phyloP scores from a whole-genome alignment of 2,113 vertebrate species.

The Pipa parva region DNA sequence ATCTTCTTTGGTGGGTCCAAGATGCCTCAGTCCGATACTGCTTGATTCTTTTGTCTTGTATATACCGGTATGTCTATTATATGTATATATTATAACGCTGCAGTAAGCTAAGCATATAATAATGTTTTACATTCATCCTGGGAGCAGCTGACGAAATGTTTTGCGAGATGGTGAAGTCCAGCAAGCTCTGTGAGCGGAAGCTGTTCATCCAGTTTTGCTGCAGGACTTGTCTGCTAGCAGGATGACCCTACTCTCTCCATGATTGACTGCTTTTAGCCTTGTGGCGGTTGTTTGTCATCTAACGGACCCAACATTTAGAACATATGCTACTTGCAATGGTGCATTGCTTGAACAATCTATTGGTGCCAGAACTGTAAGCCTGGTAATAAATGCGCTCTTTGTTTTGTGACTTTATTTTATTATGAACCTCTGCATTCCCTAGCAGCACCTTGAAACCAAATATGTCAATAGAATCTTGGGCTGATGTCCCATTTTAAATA shows the following conservation, averaged over 20 bases:
- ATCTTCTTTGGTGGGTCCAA: too few relatives aligned
- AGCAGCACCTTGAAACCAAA: neutral
- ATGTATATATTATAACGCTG: too few relatives aligned
- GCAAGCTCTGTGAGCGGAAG: constrained; percentile 86
- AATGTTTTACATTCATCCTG: too few relatives aligned
- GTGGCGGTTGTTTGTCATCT: neutral
- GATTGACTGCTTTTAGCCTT: constrained; percentile 30
- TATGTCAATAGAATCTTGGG: neutral
- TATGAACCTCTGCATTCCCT: neutral
- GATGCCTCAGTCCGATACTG: too few relatives aligned
- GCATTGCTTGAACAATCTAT: constrained; percentile 14
- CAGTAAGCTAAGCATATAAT: too few relatives aligned
- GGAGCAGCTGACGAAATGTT: constrained; percentile 78
- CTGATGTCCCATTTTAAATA: neutral
- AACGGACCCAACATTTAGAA: neutral
- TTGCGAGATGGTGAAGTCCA: constrained; percentile 90
- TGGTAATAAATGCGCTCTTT: neutral
- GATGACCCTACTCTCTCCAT: constrained; percentile 56
- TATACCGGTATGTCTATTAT: too few relatives aligned
- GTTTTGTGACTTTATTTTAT: constrained; percentile 2
- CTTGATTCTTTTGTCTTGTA: too few relatives aligned
- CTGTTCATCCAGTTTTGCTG: constrained; percentile 89
- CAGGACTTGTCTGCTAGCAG: constrained; percentile 80
- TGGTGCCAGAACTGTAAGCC: neutral
- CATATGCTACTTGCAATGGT: constrained; percentile 15